Percentiles rank a stretch among this genome's conserved stretches.
phyloP scores from a whole-genome alignment of 2,888 invertebrate genomes.

The Melinaea menophilus region DNA sequence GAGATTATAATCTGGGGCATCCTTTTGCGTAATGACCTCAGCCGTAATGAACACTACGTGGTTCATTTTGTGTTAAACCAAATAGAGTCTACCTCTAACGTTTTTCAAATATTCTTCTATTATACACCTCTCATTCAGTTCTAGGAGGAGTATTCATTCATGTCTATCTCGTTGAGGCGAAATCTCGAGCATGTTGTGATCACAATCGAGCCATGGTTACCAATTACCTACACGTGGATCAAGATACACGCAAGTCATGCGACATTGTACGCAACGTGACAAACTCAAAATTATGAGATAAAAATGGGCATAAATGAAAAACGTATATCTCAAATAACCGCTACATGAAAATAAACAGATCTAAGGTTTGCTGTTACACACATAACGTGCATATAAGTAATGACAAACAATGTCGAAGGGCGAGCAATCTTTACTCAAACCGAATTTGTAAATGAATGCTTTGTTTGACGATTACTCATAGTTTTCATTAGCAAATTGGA shows the following conservation, averaged over 20 bases:
- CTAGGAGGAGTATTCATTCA: not conserved
- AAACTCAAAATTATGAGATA: too few relatives aligned
- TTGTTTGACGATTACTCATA: constrained; percentile 11
- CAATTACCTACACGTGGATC: not conserved
- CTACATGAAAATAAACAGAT: not conserved
- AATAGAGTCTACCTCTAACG: too few relatives aligned
- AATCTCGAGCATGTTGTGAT: not conserved
- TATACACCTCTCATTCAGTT: not conserved
- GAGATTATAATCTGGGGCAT: constrained; percentile 38
- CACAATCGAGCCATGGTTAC: not conserved
- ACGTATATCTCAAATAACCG: not conserved
- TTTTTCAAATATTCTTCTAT: not conserved
- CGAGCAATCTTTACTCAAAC: constrained; percentile 4
- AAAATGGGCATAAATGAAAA: too few relatives aligned
- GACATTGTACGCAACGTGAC: not conserved
- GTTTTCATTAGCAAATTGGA: constrained; percentile 5
- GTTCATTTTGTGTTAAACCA: too few relatives aligned
- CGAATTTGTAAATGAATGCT: constrained; percentile 7
- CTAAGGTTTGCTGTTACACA: not conserved
- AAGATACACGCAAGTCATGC: constrained; percentile 1
- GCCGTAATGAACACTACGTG: constrained; percentile 16
- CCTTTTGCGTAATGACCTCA: constrained; percentile 41
- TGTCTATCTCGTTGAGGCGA: not conserved
- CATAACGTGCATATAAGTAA: constrained; percentile 6
- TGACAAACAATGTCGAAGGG: constrained; percentile 12